Base-by-base conservation (phyloP, 2,888 invertebrate genomes). In the Furcula furcula region DNA sequence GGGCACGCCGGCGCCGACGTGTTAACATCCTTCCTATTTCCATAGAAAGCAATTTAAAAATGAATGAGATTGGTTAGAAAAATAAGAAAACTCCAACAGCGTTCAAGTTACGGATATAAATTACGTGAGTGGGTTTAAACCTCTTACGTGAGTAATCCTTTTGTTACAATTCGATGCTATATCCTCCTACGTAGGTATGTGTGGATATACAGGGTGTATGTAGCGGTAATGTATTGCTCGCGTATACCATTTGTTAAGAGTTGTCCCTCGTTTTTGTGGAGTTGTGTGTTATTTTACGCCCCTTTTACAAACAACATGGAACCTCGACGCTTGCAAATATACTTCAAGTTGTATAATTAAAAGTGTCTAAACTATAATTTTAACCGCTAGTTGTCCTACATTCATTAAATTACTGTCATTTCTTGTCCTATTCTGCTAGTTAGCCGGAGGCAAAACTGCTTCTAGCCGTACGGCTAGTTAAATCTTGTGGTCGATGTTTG, bases 61-160 rank as follows among this genome's bases (percentile, higher is more conserved):
- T 55, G 55, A 40, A 62, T 68, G 61, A 59, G 53, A 61, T 62
- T 37, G 43, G 43, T 34, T 34, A 45, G 34, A 36, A 61, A 65
- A 69, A 67, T 59, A 68, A 58, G 57, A 46, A 58, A 64, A 62
- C 49, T 51, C 51, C 48, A 37, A 50, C 44, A 44, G 48, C 36
- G 48, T 48, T 49, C 49, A 37, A 52, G 55, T 43, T 59, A 54
- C 42, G 58, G 61, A 59, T 67, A 70, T 70, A 73, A 70, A 75
- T 73, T 73, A 72, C 58, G 49, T 54, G 59, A 67, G 55, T 53
- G 62, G 52, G 49, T 60, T 63, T 66, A 69, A 73, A 64, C 65
- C 61, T 51, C 71, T 70, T 67, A 72, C 57, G 55, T 61, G 62
- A 65, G 68, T 76, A 71, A 73, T 71, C 73, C 68, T 65, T 70